Evolutionary conservation across 2,888 invertebrate species (phyloP).

Genomic region (Ennomos quercinarius): DNA sequence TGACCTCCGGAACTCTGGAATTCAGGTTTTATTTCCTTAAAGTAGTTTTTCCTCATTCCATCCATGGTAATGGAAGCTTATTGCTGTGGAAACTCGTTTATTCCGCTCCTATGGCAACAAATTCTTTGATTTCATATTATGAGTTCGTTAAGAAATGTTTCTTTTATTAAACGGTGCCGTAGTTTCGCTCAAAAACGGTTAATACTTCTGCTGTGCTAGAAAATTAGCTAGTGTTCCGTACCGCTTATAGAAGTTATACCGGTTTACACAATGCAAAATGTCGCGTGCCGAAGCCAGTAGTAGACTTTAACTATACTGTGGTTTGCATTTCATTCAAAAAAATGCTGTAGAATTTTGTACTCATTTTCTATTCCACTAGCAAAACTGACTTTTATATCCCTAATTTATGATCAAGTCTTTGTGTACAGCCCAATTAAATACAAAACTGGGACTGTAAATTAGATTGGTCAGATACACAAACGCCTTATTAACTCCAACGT

Average conservation of each 20-base stretch:
- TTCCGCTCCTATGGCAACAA: constrained; percentile 27
- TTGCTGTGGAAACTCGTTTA: constrained; percentile 32
- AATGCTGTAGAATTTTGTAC: constrained; percentile 20
- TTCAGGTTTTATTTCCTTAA: constrained; percentile 48
- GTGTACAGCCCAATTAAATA: constrained; percentile 42
- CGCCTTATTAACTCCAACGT: constrained; percentile 39
- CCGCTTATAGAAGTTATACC: constrained; percentile 23
- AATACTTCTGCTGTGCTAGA: constrained; percentile 24
- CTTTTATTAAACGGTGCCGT: constrained; percentile 28
- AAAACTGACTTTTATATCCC: constrained; percentile 38
- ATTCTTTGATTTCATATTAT: constrained; percentile 31
- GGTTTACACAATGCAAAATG: constrained; percentile 34
- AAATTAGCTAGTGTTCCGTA: constrained; percentile 37
- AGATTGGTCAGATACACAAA: constrained; percentile 45
- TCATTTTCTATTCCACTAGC: constrained; percentile 34
- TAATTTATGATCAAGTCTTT: constrained; percentile 39
- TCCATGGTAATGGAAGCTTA: constrained; percentile 43
- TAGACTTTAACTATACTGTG: constrained; percentile 1
- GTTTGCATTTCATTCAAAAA: constrained; percentile 35
- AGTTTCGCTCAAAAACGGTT: constrained; percentile 34
- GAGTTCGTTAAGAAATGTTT: constrained; percentile 32
- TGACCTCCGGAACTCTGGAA: constrained; percentile 51
- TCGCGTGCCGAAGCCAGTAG: constrained; percentile 35
- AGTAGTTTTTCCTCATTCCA: constrained; percentile 43
- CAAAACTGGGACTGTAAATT: constrained; percentile 43